Percentiles rank a stretch among this genome's conserved stretches.
Conservation (phyloP, 2,888 invertebrate species). For the Tenthredo mesomela region DNA sequence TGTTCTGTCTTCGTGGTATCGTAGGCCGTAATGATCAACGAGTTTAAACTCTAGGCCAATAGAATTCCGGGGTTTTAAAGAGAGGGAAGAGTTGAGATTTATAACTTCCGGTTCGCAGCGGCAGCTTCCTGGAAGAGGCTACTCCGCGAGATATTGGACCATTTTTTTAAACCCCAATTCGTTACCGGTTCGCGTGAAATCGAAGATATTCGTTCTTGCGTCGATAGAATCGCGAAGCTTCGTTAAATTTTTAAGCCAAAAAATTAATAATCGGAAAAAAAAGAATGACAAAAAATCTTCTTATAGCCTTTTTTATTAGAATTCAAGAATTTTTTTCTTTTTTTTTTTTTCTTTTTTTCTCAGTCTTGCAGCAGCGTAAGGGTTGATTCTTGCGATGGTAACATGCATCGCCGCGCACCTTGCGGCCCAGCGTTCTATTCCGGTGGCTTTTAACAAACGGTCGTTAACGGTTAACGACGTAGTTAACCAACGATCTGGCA, state of each 20-base stretch:
- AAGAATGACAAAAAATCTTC: not conserved
- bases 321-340: not conserved
- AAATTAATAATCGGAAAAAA: too few relatives aligned
- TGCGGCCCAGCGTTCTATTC: constrained; percentile 66
- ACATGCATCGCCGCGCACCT: constrained; percentile 37
- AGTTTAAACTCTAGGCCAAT: constrained; percentile 56
- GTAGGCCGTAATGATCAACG: not conserved
- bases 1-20: constrained; percentile 58
- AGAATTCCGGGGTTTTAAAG: constrained; percentile 58
- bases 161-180: constrained; percentile 1
- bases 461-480: constrained; percentile 73
- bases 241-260: not conserved
- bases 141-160: constrained; percentile 44
- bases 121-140: constrained; percentile 64
- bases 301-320: not conserved
- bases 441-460: constrained; percentile 72
- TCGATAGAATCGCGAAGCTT: not conserved
- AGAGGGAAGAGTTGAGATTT: constrained; percentile 69
- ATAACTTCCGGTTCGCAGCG: constrained; percentile 66
- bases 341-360: too few relatives aligned
- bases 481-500: constrained; percentile 69
- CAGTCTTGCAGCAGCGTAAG: not conserved
- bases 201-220: not conserved
- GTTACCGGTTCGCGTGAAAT: not conserved
- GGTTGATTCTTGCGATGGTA: constrained; percentile 8